Evolutionary conservation across 2,888 invertebrate genomes (phyloP).

Genomic region (Anoplius nigerrimus): DNA sequence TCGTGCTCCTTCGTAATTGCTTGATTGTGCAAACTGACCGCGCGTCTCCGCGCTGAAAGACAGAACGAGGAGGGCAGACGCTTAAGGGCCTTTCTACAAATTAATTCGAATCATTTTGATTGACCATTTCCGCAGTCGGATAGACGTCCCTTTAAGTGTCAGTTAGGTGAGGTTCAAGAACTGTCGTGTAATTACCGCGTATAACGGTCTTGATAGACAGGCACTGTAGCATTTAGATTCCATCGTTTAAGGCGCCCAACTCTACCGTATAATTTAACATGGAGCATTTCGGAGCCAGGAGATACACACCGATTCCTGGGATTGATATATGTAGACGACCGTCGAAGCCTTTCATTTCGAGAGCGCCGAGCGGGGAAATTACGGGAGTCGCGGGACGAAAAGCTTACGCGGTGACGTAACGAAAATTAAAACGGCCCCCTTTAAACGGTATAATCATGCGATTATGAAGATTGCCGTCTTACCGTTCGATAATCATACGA

Average conservation of each 20-base stretch:
- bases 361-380: conserved; percentile 28
- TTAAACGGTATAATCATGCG: conserved; percentile 50
- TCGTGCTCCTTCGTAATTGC: no score
- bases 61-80: not conserved
- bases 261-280: conserved; percentile 45
- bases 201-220: conserved; percentile 52
- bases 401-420: conserved; percentile 49
- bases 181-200: conserved; percentile 53
- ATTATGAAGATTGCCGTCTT: conserved; percentile 51
- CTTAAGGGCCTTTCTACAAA: conserved; percentile 37
- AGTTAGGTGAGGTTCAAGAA: conserved; percentile 24
- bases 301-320: conserved; percentile 35
- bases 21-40: no score
- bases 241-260: conserved; percentile 52
- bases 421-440: conserved; percentile 51
- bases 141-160: conserved; percentile 25
- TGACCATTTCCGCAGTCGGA: conserved; percentile 58
- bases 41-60: not conserved
- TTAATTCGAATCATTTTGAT: conserved; percentile 68
- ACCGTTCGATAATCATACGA: conserved; percentile 42
- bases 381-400: not conserved
- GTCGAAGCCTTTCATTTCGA: conserved; percentile 54
- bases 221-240: conserved; percentile 55
- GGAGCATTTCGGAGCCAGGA: conserved; percentile 20
- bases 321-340: conserved; percentile 50